Evolutionary conservation across 2,888 invertebrate genomes (phyloP), one percentile per base, ranked within the genome.

Genomic region (Eulithis testata): DNA sequence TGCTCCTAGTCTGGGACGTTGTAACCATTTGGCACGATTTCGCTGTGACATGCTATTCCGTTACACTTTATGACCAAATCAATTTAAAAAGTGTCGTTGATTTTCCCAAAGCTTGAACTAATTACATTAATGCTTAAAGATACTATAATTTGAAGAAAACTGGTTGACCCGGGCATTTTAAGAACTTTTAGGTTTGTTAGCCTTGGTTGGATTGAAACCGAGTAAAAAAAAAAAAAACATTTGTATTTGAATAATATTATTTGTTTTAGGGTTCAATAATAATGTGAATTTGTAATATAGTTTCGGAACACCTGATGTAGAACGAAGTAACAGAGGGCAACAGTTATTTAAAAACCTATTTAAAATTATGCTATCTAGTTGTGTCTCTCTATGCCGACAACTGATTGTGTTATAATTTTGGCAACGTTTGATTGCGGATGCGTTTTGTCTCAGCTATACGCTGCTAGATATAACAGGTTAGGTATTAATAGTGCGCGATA

Each of bases 401-500:
- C 65, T 66, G 73, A 75, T 85, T 85, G 52, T 6, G 76, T 85
- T 87, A 87, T 87, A 82, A 85, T 85, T 88, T 87, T 88, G 89
- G 89, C 89, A 89, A 78, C 84, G 81, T 79, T 74, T 80, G 82
- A 85, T 83, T 82, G 77, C 87, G 87, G 88, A 88, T 89, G 87
- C 85, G 82, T 86, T 89, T 88, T 86, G 87, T 86, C 79, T 87
- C 81, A 70, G 75, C 77, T 81, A 78, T 83, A 80, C 74, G 77
- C 79, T 74, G 77, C 75, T 77, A 76, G 57, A 77, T 70, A 75
- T 71, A 77, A 73, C 75, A 69, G 63, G 64, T 67, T 72, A 74
- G 77, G 82, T 89, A 90, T 89, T 90, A 85, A 88, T 88, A 90
- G 88, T 84, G 75, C 75, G 74, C 78, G 79, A 82, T 86, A 83